Evolutionary conservation across 2,888 invertebrate genomes (phyloP), one percentile per base, ranked within the genome.

Genomic region (Hypselothyrea guttata): DNA sequence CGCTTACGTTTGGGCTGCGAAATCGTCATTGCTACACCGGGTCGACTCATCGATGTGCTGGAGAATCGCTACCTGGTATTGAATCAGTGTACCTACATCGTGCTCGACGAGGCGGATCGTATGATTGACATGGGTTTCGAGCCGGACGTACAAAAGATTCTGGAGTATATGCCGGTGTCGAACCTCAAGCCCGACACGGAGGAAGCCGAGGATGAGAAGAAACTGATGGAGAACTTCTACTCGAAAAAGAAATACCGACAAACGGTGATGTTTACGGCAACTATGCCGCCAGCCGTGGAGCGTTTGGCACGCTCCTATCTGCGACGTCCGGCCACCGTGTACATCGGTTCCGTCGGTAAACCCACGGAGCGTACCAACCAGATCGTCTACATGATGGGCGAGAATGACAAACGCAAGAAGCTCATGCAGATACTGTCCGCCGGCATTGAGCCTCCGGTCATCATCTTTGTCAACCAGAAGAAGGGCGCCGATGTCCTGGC

Each of bases 101-200:
- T 97, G 3, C 92, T 97, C 48, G 97, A 97, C 86, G 96, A 98
- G 91, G 99, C 99, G 28, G 99, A 99, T 92, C 94, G 98, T 87
- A 99, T 99, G 99, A 98, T 99, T 90, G 99, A 99, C 92, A 98
- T 99, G 97, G 99, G 99, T 88, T 99, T 99, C 88, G 99, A 99
- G 90, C 97, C 98, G 35, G 96, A 97, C 86, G 99, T 99, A 0
- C 98, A 99, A 87, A 97, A 97, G 89, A 99, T 99, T 90, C 92
- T 99, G 28, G 98, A 98, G 85, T 98, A 95, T 89, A 97, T 99
- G 95, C 99, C 99, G 0, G 99, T 98, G 0, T 94, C 98, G 0
- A 99, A 99, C 90, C 92, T 97, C 57, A 99, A 99, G 89, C 99
- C 99, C 0, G 99, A 99, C 87, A 94, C 95, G 0, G 99, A 99